Evolutionary conservation across 2,113 vertebrate genomes (phyloP).

Genomic region (Peromyscus maniculatus): DNA sequence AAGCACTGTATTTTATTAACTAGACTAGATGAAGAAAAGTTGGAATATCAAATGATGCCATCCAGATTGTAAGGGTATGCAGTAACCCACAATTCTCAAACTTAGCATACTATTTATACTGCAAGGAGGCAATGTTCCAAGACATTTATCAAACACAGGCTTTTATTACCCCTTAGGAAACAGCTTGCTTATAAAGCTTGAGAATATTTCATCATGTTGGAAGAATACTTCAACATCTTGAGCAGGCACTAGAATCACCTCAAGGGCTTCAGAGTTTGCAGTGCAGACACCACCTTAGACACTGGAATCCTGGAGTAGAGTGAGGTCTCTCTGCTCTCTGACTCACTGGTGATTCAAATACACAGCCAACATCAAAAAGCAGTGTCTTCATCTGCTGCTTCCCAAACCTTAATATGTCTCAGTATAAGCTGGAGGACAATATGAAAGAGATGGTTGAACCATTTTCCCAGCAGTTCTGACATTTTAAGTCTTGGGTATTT

Average conservation of each 20-base stretch:
- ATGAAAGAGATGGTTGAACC: background rate
- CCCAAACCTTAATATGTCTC: background rate
- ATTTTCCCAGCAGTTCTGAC: background rate
- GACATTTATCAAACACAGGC: background rate
- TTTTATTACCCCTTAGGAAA: background rate
- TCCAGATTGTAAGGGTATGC: background rate
- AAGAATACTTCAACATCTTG: background rate
- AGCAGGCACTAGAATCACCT: background rate
- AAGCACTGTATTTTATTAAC: constrained; percentile 13
- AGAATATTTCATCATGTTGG: background rate
- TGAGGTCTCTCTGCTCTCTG: background rate
- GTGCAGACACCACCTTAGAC: background rate
- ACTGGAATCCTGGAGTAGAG: background rate
- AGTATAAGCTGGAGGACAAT: background rate
- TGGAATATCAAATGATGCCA: background rate
- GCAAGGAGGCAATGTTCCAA: background rate
- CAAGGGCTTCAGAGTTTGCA: background rate
- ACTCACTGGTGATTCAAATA: background rate
- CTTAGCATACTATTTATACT: background rate
- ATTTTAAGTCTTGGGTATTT: background rate
- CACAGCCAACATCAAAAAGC: background rate
- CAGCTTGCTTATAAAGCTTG: background rate
- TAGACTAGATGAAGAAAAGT: constrained; percentile 32
- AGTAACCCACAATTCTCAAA: constrained; percentile 55
- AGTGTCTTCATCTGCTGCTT: background rate